phyloP scores from a whole-genome alignment of 2,113 vertebrate genomes.

The Onychostoma macrolepis region DNA sequence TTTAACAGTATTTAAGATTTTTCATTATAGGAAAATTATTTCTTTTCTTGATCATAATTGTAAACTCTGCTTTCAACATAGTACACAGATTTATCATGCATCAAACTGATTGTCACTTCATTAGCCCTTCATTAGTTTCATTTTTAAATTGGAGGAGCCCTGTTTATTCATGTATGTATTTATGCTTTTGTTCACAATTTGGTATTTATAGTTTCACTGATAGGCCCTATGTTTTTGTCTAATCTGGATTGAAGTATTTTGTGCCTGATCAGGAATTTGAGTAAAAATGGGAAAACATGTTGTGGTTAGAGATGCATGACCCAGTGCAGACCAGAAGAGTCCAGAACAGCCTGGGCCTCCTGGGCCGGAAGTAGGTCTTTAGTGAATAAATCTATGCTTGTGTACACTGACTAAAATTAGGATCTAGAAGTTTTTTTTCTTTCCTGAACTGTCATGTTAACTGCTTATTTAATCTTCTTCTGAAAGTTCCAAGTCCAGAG shows the following conservation, averaged over 20 bases:
- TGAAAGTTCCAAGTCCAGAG: not conserved
- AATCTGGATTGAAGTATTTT: slow-evolving; percentile 48
- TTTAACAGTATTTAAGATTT: not conserved
- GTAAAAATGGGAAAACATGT: slow-evolving; percentile 38
- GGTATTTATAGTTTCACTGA: not conserved
- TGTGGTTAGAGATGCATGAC: slow-evolving; percentile 57
- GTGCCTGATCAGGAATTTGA: slow-evolving; percentile 58
- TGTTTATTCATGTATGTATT: not conserved
- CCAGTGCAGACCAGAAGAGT: slow-evolving; percentile 5
- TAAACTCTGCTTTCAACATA: not conserved
- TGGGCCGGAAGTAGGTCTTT: not conserved
- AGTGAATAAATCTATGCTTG: not conserved
- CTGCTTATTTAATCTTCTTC: slow-evolving; percentile 8
- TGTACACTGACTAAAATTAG: slow-evolving; percentile 17
- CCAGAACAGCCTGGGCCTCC: not conserved
- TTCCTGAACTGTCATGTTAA: slow-evolving; percentile 10
- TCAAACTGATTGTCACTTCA: not conserved
- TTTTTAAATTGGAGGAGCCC: not conserved
- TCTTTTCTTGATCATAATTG: not conserved
- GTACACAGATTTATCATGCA: not conserved
- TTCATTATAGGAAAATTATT: not conserved
- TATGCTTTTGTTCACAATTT: not conserved
- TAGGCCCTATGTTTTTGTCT: slow-evolving; percentile 49
- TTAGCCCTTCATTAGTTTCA: not conserved
- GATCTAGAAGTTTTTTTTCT: not conserved